Evolutionary conservation across 2,797 vertebrate species (phyloP).

Genomic region (Sandelia bainsii): DNA sequence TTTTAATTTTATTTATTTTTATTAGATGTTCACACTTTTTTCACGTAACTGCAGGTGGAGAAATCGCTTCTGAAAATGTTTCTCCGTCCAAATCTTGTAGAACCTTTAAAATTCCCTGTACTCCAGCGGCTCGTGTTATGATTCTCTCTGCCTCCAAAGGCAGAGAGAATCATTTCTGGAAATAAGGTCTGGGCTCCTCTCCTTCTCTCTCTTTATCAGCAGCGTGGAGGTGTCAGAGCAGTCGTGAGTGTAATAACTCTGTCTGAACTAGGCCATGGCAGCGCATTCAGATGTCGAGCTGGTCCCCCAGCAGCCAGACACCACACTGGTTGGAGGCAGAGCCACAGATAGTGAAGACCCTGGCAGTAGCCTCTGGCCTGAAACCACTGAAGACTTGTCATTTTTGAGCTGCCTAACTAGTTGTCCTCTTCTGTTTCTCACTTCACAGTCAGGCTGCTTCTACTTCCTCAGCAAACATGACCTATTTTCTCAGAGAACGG

Average conservation of each 20-base stretch:
- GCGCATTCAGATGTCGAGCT: slow-evolving; percentile 69
- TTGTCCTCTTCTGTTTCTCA: slow-evolving; percentile 44
- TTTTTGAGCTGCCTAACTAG: slow-evolving; percentile 52
- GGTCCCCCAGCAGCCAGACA: slow-evolving; percentile 51
- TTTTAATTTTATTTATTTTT: too few species aligned
- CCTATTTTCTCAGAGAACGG: slow-evolving; percentile 55
- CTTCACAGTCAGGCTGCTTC: slow-evolving; percentile 16
- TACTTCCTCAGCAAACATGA: slow-evolving; percentile 30
- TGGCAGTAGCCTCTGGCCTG: slow-evolving; percentile 57
- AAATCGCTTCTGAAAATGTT: background rate
- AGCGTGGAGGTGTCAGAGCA: slow-evolving; percentile 42
- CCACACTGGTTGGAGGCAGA: slow-evolving; percentile 41
- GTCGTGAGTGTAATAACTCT: slow-evolving; percentile 61
- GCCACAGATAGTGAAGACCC: slow-evolving; percentile 46
- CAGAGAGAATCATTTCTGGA: slow-evolving; percentile 42
- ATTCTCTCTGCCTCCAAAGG: slow-evolving; percentile 39
- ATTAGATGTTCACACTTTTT: background rate
- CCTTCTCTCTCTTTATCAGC: slow-evolving; percentile 13
- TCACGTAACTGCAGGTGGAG: background rate
- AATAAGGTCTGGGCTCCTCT: slow-evolving; percentile 67
- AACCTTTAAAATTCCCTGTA: background rate
- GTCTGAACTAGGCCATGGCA: slow-evolving; percentile 81
- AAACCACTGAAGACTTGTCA: slow-evolving; percentile 47
- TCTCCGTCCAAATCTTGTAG: background rate
- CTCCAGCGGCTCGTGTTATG: slow-evolving; percentile 9